phyloP scores from a whole-genome alignment of 2,797 vertebrate species.

The Emydoidea blandingii region DNA sequence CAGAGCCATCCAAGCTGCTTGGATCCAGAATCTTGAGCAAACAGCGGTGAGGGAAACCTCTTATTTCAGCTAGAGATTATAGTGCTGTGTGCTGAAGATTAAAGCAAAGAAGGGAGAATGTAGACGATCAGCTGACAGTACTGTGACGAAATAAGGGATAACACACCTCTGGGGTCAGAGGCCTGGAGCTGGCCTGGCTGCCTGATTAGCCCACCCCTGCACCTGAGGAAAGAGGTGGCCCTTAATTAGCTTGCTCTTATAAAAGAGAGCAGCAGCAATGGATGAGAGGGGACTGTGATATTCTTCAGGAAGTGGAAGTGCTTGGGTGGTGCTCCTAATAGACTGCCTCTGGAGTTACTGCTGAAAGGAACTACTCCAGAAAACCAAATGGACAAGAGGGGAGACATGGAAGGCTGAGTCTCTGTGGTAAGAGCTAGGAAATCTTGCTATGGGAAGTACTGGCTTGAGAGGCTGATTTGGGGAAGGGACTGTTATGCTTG shows the following conservation, averaged over 20 bases:
- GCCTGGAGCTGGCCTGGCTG: background rate
- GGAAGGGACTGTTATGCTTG: background rate
- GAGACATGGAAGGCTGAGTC: background rate
- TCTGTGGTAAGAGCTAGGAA: background rate
- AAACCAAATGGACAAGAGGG: background rate
- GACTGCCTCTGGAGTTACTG: background rate
- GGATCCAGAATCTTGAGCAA: background rate
- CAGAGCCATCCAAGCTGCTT: background rate
- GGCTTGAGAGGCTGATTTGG: background rate
- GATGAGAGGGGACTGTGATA: background rate
- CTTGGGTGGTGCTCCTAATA: background rate
- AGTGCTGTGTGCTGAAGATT: background rate
- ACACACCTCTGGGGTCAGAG: background rate
- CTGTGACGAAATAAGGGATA: background rate
- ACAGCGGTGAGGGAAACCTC: background rate
- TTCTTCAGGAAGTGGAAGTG: background rate
- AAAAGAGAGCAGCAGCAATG: background rate
- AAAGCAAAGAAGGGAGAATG: background rate
- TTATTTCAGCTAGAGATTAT: slow-evolving; percentile 13
- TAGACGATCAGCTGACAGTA: background rate
- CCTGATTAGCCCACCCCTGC: background rate
- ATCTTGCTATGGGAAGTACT: background rate
- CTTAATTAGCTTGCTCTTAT: background rate
- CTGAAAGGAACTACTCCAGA: background rate
- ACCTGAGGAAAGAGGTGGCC: background rate